Evolutionary conservation across 2,888 invertebrate species (phyloP).

Genomic region (Lasioglossum figueresi): DNA sequence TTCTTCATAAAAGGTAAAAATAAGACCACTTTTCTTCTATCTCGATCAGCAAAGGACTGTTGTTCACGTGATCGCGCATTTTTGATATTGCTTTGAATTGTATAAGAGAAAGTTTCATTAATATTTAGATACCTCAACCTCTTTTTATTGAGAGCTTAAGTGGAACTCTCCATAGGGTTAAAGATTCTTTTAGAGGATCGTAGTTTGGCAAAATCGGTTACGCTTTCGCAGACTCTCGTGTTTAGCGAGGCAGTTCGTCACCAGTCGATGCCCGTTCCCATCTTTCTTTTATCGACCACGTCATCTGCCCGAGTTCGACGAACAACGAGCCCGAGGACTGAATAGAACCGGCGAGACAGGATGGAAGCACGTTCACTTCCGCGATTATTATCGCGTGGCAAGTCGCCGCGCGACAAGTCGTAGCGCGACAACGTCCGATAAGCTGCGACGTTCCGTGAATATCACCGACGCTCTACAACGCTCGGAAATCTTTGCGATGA

Average conservation of each 20-base stretch:
- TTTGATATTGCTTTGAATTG: no score
- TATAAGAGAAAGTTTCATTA: no score
- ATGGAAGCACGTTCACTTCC: not conserved
- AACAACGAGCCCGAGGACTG: not conserved
- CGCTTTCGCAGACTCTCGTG: not conserved
- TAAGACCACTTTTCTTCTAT: no score
- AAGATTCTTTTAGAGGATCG: not conserved
- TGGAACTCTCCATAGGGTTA: no score
- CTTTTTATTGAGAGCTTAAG: no score
- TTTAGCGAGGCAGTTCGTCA: not conserved
- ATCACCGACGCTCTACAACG: not conserved
- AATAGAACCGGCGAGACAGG: not conserved
- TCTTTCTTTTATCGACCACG: not conserved
- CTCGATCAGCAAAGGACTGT: no score
- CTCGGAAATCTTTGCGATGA: not conserved
- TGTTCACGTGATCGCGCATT: no score
- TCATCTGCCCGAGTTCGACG: not conserved
- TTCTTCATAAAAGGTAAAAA: no score
- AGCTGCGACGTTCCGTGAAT: not conserved
- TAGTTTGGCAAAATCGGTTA: not conserved
- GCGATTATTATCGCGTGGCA: not conserved
- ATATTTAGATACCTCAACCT: no score
- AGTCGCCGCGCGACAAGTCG: not conserved
- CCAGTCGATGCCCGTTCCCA: not conserved
- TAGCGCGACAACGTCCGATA: not conserved